Evolutionary conservation across 2,888 invertebrate genomes (phyloP), one percentile per base, ranked within the genome.

Genomic region (Melanostoma scalare): DNA sequence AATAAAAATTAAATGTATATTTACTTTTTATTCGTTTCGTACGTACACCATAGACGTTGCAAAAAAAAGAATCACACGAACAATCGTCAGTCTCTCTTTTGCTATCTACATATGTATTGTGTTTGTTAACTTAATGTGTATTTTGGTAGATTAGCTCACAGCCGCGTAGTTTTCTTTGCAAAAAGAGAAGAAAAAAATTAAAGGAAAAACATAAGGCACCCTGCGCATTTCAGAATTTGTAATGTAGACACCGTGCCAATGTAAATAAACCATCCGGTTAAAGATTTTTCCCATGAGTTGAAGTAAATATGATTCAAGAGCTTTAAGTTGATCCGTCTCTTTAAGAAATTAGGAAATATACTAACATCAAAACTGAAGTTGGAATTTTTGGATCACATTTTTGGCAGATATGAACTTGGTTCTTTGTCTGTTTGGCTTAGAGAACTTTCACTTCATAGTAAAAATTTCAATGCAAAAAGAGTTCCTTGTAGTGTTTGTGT

Each of bases 71-170:
- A 20, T 20, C 30, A 35, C 30, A 61, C 48, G 50, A 46, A 63
- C 63, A 63, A 63, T 63, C 50, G 10, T 20, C 8, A 50, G 48
- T 63, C 63, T 63, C 36, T 38, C 50, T 63, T 38, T 20, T 20
- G 20, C 20, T 20, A 20, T n/a, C n/a, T n/a, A n/a, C n/a, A n/a
- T 40, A 30, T 36, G 36, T 8, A 50, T 50, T 4, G 50, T 50
- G 63, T 50, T 38, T 48, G 30, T 50, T 63, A 63, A 40, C 38
- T 63, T 40, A 63, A 50, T 36, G 63, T 63, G 63, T 63, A 63
- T 63, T 63, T 63, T 40, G 38, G 63, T 63, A 50, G 63, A 63
- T 63, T 63, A 50, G 63, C 63, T 63, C 63, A 63, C 48, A 63
- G 30, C 38, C 8, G 4, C 40, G 36, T 61, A 33, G 61, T 48